Evolutionary conservation across 2,888 invertebrate genomes (phyloP).

Genomic region (Myopa tessellatipennis): DNA sequence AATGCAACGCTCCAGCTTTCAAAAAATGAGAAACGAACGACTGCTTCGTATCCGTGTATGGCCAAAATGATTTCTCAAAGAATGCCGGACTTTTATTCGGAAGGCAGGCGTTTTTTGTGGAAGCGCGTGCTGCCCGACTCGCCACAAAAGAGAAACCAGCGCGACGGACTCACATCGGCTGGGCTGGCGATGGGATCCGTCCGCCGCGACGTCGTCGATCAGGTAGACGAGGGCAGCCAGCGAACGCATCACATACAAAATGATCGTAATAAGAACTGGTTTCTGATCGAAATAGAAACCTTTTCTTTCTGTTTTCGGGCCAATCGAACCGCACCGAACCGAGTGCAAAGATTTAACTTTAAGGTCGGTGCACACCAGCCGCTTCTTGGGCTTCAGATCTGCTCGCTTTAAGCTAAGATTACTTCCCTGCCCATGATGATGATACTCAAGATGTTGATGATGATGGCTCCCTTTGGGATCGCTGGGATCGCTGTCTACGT

Average conservation of each 20-base stretch:
- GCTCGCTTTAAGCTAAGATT: too few species aligned
- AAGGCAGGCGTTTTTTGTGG: conserved; percentile 2
- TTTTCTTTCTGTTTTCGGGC: conserved; percentile 18
- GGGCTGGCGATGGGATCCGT: too few species aligned
- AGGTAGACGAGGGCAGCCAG: conserved; percentile 20
- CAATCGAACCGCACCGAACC: conserved; percentile 21
- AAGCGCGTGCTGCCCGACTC: conserved; percentile 40
- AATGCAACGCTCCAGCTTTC: conserved; percentile 1
- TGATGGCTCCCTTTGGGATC: conserved; percentile 48
- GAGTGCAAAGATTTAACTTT: background rate
- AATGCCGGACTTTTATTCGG: conserved; percentile 44
- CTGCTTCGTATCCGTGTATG: conserved; percentile 11
- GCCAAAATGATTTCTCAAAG: conserved; percentile 46
- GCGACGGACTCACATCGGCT: background rate
- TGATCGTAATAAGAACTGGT: conserved; percentile 39
- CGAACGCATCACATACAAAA: background rate
- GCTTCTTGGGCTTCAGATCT: too few species aligned
- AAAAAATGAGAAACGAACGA: background rate
- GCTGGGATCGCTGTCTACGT: conserved; percentile 29
- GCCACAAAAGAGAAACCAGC: conserved; percentile 33
- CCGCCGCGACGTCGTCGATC: background rate
- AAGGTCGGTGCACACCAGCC: background rate
- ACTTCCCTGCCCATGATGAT: background rate
- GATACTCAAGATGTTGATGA: conserved; percentile 17
- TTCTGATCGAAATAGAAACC: conserved; percentile 18